These are phyloP conservation scores for Ariopsis seemanni DNA, from an alignment of 2,113 vertebrate genomes.

Conservation along the genomic window DNA sequence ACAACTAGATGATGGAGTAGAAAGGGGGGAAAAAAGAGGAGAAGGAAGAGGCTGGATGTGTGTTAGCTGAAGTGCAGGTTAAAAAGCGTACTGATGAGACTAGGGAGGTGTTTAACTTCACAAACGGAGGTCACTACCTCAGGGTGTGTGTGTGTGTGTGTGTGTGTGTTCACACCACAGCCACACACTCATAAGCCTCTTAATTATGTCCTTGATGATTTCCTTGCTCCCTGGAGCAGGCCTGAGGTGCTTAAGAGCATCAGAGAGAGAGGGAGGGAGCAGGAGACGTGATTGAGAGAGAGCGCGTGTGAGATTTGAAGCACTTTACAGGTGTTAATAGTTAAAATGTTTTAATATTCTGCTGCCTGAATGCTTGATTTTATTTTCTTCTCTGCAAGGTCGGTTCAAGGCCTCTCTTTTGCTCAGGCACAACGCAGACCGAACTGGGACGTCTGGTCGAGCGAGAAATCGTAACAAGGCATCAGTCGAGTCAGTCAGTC, in stretches of 20 bases:
- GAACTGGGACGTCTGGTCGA: not conserved
- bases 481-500: not conserved
- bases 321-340: conserved; percentile 52
- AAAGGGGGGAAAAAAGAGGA: not conserved
- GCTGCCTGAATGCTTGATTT: conserved; percentile 53
- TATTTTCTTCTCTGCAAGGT: not conserved
- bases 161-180: conserved; percentile 44
- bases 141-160: conserved; percentile 50
- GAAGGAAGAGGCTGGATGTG: not conserved
- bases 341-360: conserved; percentile 55
- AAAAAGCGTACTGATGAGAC: conserved; percentile 62
- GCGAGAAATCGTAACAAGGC: not conserved
- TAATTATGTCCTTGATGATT: conserved; percentile 80
- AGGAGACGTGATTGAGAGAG: not conserved
- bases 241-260: conserved; percentile 60
- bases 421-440: not conserved
- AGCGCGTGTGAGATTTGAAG: conserved; percentile 25
- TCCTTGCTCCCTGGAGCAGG: conserved; percentile 64
- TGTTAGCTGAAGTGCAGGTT: not conserved
- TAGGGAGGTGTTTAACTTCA: conserved; percentile 70
- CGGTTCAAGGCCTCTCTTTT: not conserved
- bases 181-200: conserved; percentile 69
- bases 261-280: not conserved
- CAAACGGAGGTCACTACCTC: conserved; percentile 70
- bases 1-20: not conserved